Conservation (phyloP, 2,797 vertebrate species). For the Rhinatrema bivittatum region DNA sequence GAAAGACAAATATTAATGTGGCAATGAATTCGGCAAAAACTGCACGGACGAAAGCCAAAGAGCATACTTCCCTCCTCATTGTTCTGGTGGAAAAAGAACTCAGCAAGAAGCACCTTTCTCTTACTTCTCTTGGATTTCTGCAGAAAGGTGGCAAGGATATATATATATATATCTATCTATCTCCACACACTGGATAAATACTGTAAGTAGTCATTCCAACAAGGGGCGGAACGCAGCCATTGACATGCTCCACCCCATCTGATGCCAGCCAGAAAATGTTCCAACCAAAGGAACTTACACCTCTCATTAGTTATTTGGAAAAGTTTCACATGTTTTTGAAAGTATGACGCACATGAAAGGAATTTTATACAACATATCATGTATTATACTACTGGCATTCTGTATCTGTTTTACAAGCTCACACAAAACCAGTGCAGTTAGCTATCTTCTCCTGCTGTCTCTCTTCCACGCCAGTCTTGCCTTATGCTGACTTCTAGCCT, state of each 20-base stretch:
- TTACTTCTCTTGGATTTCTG: no score
- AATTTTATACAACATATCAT: no score
- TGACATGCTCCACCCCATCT: background rate
- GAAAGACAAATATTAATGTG: constrained; percentile 64
- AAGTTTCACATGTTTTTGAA: constrained; percentile 6
- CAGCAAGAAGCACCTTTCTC: no score
- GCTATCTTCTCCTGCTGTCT: no score
- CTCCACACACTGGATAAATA: background rate
- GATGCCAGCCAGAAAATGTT: constrained; percentile 1
- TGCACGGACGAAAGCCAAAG: constrained; percentile 49
- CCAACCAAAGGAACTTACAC: background rate
- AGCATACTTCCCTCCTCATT: constrained; percentile 61
- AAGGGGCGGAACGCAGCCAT: constrained; percentile 1
- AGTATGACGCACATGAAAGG: constrained; percentile 5
- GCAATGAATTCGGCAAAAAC: constrained; percentile 58
- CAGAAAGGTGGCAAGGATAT: no score
- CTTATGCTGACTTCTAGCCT: no score
- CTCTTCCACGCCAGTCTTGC: no score
- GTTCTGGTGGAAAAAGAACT: background rate
- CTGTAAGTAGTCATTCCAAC: background rate
- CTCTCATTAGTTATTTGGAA: constrained; percentile 6
- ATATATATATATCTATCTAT: no score
- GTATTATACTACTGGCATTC: no score
- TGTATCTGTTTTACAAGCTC: no score
- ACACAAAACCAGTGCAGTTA: no score